Evolutionary conservation across 2,888 invertebrate genomes (phyloP).

Genomic region (Drosophila nr. perissopoda): DNA sequence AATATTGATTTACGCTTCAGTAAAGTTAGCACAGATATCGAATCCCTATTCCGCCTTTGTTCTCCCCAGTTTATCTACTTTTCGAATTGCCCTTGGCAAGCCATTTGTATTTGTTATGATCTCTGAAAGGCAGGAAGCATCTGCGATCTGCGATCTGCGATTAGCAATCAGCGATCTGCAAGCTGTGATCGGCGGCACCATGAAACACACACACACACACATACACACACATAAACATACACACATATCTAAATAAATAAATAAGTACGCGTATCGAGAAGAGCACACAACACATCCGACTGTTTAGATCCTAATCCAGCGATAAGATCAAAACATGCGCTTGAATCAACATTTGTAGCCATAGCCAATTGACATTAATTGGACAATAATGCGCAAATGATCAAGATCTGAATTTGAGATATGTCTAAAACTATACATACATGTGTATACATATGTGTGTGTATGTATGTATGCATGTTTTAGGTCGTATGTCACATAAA

Average conservation of each 20-base stretch:
- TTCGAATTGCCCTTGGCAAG: slow-evolving; percentile 2
- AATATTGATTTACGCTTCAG: neutral
- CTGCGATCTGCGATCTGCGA: slow-evolving; percentile 2
- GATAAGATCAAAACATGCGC: slow-evolving; percentile 50
- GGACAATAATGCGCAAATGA: slow-evolving; percentile 56
- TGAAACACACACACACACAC: neutral
- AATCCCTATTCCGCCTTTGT: neutral
- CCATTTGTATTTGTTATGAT: slow-evolving; percentile 18
- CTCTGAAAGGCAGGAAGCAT: slow-evolving; percentile 24
- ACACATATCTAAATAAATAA: slow-evolving; percentile 7
- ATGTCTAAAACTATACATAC: neutral
- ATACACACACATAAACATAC: neutral
- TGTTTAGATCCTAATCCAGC: slow-evolving; percentile 45
- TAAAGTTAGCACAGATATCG: neutral
- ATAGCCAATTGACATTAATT: slow-evolving; percentile 70
- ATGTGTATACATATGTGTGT: neutral
- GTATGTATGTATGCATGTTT: neutral
- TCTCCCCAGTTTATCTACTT: neutral
- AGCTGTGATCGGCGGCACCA: slow-evolving; percentile 23
- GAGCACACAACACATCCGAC: slow-evolving; percentile 29
- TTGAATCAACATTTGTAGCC: slow-evolving; percentile 29
- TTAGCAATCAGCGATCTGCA: slow-evolving; percentile 8
- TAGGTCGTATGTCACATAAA: slow-evolving; percentile 27
- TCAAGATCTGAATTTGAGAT: slow-evolving; percentile 29
- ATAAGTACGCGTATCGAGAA: slow-evolving; percentile 12